Percentiles rank a stretch among this genome's conserved stretches.
Evolutionary conservation across 2,888 invertebrate species (phyloP).

Genomic region (Acronicta psi): DNA sequence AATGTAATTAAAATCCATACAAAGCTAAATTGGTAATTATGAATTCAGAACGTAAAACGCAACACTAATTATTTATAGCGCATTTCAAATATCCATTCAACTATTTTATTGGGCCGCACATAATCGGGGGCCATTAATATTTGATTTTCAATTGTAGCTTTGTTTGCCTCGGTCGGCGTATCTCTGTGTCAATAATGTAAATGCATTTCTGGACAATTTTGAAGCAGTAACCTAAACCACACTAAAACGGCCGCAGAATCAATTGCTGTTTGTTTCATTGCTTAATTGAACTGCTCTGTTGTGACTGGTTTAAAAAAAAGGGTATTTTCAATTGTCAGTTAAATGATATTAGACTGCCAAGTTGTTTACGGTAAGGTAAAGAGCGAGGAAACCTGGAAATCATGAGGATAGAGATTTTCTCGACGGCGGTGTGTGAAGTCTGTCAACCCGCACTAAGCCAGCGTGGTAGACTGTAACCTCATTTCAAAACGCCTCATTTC

Average conservation of each 20-base stretch:
- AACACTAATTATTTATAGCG: conserved; percentile 46
- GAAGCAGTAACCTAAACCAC: conserved; percentile 4
- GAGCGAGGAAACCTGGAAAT: too few relatives aligned
- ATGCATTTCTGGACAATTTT: conserved; percentile 29
- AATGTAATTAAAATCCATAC: conserved; percentile 8
- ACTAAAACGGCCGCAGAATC: conserved; percentile 23
- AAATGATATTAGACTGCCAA: too few relatives aligned
- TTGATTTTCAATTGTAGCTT: conserved; percentile 65
- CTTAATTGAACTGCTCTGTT: conserved; percentile 20
- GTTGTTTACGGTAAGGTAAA: too few relatives aligned
- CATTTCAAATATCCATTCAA: conserved; percentile 51
- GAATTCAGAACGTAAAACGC: conserved; percentile 33
- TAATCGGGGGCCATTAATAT: conserved; percentile 62
- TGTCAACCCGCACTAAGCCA: too few relatives aligned
- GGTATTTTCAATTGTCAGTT: conserved; percentile 22
- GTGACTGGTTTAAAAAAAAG: conserved; percentile 33
- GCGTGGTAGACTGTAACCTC: too few relatives aligned
- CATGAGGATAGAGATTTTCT: too few relatives aligned
- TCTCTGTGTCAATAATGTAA: conserved; percentile 50
- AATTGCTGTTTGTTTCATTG: conserved; percentile 31
- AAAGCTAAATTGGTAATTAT: conserved; percentile 18
- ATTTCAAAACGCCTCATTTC: too few relatives aligned
- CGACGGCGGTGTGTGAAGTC: too few relatives aligned
- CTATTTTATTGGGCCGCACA: conserved; percentile 56
- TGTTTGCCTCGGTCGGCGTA: conserved; percentile 50